Evolutionary conservation across 2,888 invertebrate genomes (phyloP), one percentile per base, ranked within the genome.

Genomic region (Eutolmus rufibarbis): DNA sequence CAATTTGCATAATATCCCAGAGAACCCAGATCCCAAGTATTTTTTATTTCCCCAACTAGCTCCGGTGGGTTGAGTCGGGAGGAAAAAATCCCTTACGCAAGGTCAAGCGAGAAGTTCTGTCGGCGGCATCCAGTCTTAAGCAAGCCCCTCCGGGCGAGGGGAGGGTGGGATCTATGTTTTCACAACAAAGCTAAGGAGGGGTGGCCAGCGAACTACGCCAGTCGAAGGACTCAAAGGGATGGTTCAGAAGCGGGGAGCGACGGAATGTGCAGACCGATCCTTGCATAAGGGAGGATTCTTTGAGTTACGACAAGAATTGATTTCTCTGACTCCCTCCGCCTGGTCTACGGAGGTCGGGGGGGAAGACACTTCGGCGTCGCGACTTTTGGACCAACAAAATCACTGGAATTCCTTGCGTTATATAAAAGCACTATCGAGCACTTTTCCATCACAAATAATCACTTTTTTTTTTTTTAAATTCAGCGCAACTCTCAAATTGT

Each of bases 311-410:
- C 56, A 31, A 37, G 37, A 82, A 82, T 82, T 82, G 82, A 82
- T 82, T 82, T 82, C 82, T 81, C 56, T 56, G 56, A 14, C 23
- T 14, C 23, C n/a, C 14, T 12, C 19, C 28, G 4, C 19, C 23
- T 66, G 66, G 66, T 66, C 78, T 43, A 14, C 7, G 34, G 43
- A 5, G 31, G 23, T 66, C 37, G 19, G 66, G 40, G 66, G 40
- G 82, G 23, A 82, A 56, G 57, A 82, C 37, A 82, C 23, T 57
- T 57, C 40, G 82, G 37, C 82, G 82, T 56, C 82, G 82, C 82
- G 46, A 77, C 9, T 43, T 82, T 19, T 66, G 66, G 37, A 82
- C 82, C 82, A 82, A 82, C 57, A 82, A 82, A 57, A 82, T 57
- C 82, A 57, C 56, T 37, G n/a, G 12, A 82, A 57, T 57, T 57